phyloP scores from a whole-genome alignment of 2,797 vertebrate species.

The Pipistrellus nathusii region DNA sequence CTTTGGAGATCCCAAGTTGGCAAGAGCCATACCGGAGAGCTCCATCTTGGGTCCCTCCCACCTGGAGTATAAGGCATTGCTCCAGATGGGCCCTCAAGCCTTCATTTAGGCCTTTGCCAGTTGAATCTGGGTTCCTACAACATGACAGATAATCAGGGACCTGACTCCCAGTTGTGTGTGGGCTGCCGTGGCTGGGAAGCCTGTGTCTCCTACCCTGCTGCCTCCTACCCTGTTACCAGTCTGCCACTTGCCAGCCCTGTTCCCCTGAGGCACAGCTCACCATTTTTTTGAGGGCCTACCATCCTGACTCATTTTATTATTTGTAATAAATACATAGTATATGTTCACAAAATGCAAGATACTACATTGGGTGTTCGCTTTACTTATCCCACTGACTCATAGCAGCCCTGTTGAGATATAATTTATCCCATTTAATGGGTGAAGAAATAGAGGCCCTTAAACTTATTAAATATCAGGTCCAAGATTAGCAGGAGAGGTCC shows the following conservation, averaged over 20 bases:
- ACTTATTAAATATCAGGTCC: neutral
- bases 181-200: slow-evolving; percentile 50
- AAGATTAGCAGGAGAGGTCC: neutral
- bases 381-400: slow-evolving; percentile 42
- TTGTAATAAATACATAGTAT: slow-evolving; percentile 47
- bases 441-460: neutral
- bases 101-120: slow-evolving; percentile 60
- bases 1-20: neutral
- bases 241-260: slow-evolving; percentile 70
- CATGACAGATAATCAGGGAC: slow-evolving; percentile 64
- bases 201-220: slow-evolving; percentile 1
- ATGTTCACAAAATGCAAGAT: slow-evolving; percentile 25
- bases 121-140: slow-evolving; percentile 39
- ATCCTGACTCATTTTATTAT: neutral
- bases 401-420: neutral
- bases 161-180: slow-evolving; percentile 69
- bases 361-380: neutral
- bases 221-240: slow-evolving; percentile 52
- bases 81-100: slow-evolving; percentile 8
- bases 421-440: slow-evolving; percentile 37
- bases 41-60: neutral
- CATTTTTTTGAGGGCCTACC: neutral
- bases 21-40: neutral
- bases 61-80: neutral
- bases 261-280: slow-evolving; percentile 29